Percentiles rank a stretch among this genome's conserved stretches.
phyloP scores from a whole-genome alignment of 2,888 invertebrate genomes.

The Agonopterix alstromeriana region DNA sequence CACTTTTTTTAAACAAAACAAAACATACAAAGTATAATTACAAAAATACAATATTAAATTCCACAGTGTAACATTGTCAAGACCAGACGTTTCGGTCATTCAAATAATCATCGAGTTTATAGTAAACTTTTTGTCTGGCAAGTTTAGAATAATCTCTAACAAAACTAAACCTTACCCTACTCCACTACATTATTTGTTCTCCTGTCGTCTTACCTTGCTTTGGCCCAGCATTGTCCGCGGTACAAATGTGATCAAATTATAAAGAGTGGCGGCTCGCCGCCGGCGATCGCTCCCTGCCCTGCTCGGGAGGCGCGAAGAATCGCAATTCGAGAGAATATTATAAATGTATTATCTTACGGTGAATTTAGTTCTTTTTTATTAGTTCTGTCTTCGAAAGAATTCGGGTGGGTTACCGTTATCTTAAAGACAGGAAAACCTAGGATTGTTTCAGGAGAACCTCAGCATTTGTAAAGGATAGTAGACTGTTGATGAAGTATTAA shows the following conservation, averaged over 20 bases:
- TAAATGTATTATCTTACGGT: conserved; percentile 22
- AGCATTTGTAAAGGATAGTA: too few relatives aligned
- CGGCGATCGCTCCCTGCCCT: conserved; percentile 11
- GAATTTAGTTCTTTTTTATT: neutral
- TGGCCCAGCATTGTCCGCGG: conserved; percentile 67
- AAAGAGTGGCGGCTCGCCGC: conserved; percentile 62
- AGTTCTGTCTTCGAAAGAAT: neutral
- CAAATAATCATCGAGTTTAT: too few relatives aligned
- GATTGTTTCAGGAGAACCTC: too few relatives aligned
- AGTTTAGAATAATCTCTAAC: too few relatives aligned
- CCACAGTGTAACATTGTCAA: too few relatives aligned
- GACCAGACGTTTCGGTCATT: too few relatives aligned
- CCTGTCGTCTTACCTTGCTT: conserved; percentile 57
- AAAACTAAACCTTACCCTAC: conserved; percentile 7
- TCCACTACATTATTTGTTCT: conserved; percentile 31
- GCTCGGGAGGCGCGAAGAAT: conserved; percentile 52
- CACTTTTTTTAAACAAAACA: too few relatives aligned
- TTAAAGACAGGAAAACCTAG: too few relatives aligned
- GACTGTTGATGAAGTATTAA: too few relatives aligned
- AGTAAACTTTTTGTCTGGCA: too few relatives aligned
- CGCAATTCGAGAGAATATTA: conserved; percentile 38
- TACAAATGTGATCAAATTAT: conserved; percentile 77
- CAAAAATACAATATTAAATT: too few relatives aligned
- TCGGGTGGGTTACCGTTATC: neutral
- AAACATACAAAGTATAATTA: too few relatives aligned